These are phyloP conservation scores for Ostrea edulis DNA, from an alignment of 1,140 invertebrate genomes.

Conservation along the genomic window DNA sequence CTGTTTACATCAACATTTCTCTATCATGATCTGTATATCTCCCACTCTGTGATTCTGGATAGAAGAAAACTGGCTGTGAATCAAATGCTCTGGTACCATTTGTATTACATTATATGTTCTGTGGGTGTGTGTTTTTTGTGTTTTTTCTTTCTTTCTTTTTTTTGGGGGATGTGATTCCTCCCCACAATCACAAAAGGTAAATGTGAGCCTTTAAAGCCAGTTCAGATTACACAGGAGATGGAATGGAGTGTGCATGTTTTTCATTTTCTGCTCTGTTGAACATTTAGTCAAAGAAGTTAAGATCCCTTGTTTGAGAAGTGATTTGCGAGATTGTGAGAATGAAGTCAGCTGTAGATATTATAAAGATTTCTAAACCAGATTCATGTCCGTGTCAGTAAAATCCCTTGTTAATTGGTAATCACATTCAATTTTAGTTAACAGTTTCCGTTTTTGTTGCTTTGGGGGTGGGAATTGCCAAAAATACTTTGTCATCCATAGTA, in stretches of 20 bases:
- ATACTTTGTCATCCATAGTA: too few relatives aligned
- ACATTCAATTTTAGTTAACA: too few relatives aligned
- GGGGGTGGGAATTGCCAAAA: too few relatives aligned
- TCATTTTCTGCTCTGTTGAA: neutral
- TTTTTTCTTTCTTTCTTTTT: neutral
- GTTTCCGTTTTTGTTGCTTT: too few relatives aligned
- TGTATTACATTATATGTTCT: neutral
- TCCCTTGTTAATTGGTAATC: too few relatives aligned
- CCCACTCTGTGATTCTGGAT: neutral
- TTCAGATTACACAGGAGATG: slow-evolving; percentile 1
- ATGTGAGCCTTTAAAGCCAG: neutral
- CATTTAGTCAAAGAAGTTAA: neutral
- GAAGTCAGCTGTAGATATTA: neutral
- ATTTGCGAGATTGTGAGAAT: neutral
- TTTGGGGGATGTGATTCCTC: neutral
- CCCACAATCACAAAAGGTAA: neutral
- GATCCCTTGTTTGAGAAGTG: neutral
- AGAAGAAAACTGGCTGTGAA: neutral
- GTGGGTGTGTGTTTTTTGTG: neutral
- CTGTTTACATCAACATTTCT: slow-evolving; percentile 14
- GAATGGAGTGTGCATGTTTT: neutral
- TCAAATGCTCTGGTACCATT: neutral
- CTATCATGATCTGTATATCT: neutral
- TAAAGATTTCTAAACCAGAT: neutral
- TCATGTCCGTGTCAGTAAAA: neutral